These are phyloP conservation scores for Eurystomus glaucurus DNA, from an alignment of 2,797 vertebrate species.

Conservation along the genomic window DNA sequence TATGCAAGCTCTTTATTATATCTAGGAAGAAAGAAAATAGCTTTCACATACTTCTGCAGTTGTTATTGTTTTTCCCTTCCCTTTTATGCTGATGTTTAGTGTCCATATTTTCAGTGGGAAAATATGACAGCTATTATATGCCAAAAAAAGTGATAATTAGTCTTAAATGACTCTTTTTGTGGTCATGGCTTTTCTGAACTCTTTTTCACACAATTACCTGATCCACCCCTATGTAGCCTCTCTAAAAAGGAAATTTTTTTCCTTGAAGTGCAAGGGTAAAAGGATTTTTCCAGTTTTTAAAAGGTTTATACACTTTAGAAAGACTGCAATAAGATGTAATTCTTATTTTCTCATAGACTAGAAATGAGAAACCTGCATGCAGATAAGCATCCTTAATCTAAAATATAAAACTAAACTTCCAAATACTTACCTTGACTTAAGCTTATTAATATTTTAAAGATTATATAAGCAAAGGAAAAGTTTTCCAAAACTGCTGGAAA, in stretches of 20 bases:
- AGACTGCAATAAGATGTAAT: background rate
- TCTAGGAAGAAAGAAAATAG: constrained; percentile 74
- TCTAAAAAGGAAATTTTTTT: constrained; percentile 56
- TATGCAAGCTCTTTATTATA: constrained; percentile 78
- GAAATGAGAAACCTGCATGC: background rate
- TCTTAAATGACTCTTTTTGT: constrained; percentile 74
- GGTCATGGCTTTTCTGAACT: constrained; percentile 75
- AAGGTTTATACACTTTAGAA: background rate
- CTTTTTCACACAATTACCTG: constrained; percentile 76
- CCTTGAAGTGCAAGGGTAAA: background rate
- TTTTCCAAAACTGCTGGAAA: background rate
- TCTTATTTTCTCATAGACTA: background rate
- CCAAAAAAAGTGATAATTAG: constrained; percentile 77
- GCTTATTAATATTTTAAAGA: background rate
- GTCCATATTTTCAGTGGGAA: constrained; percentile 65
- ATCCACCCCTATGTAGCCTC: constrained; percentile 46
- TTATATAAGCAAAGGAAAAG: background rate
- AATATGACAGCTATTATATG: constrained; percentile 78
- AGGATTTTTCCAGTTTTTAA: background rate
- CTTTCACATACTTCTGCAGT: constrained; percentile 70
- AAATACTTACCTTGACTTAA: background rate
- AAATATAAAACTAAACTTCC: background rate
- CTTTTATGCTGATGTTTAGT: constrained; percentile 61
- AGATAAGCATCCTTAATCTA: background rate
- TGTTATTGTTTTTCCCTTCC: constrained; percentile 61